These are phyloP conservation scores for Regulus satrapa DNA, from an alignment of 2,113 vertebrate species.

Conservation along the genomic window DNA sequence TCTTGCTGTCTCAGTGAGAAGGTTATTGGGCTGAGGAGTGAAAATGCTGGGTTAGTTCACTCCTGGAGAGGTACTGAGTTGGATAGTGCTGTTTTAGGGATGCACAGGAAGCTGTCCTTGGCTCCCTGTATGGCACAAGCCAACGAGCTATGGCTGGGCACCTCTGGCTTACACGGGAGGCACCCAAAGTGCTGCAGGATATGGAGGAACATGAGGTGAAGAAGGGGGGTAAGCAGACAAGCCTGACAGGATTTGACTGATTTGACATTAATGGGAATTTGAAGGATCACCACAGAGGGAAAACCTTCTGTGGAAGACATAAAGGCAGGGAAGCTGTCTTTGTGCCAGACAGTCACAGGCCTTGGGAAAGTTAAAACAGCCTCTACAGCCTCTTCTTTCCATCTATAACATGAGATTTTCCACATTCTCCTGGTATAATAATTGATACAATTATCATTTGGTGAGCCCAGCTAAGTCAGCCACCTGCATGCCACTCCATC, in stretches of 20 bases:
- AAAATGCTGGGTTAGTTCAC: not conserved
- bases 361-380: not conserved
- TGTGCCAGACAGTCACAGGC: not conserved
- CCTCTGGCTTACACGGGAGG: not conserved
- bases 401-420: not conserved
- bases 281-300: not conserved
- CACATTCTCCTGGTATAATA: not conserved
- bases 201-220: not conserved
- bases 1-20: not conserved
- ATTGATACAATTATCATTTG: accelerated
- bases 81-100: accelerated
- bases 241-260: not conserved
- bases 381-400: not conserved
- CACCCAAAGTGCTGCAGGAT: not conserved
- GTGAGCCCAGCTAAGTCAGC: not conserved
- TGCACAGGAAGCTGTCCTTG: not conserved
- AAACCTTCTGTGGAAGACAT: not conserved
- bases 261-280: not conserved
- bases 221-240: not conserved
- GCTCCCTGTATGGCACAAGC: not conserved
- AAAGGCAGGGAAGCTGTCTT: not conserved
- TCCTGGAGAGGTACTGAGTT: not conserved
- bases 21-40: not conserved
- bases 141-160: accelerated
- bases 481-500: too few species aligned